These are phyloP conservation scores for Allygus modestus DNA, from an alignment of 2,888 invertebrate genomes.

Conservation along the genomic window DNA sequence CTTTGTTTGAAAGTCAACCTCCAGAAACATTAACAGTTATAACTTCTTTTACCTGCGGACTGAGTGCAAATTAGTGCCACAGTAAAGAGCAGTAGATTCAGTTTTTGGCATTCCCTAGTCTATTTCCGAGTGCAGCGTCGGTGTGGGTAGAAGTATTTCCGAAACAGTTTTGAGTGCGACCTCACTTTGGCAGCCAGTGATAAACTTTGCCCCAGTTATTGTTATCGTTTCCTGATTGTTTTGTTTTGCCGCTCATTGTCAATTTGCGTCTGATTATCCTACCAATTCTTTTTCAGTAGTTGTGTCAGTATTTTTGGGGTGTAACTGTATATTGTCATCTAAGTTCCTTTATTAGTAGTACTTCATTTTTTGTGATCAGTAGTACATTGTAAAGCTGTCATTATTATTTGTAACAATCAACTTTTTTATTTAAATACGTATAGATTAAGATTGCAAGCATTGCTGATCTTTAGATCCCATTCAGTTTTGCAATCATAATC, in stretches of 20 bases:
- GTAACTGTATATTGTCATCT: no score
- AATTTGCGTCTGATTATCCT: neutral
- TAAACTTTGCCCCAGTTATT: conserved; percentile 2
- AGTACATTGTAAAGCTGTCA: no score
- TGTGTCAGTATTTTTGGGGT: neutral
- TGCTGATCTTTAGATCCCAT: neutral
- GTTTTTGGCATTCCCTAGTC: neutral
- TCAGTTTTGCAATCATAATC: neutral
- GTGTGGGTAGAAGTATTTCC: conserved; percentile 1
- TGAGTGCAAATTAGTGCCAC: no score
- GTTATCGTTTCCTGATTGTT: conserved; percentile 2
- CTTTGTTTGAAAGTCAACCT: neutral
- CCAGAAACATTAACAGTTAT: no score
- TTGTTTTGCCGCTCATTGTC: conserved; percentile 1
- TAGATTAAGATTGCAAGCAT: neutral
- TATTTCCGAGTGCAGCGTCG: conserved; percentile 9
- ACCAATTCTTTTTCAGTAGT: neutral
- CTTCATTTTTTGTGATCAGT: no score
- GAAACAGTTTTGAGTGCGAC: neutral
- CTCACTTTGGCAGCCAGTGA: neutral
- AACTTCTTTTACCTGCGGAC: no score
- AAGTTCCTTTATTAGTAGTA: no score
- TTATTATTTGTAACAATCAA: no score
- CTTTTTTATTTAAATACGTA: no score
- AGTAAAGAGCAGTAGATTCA: conserved; percentile 5